phyloP scores from a whole-genome alignment of 2,113 vertebrate genomes.

The Tautogolabrus adspersus region DNA sequence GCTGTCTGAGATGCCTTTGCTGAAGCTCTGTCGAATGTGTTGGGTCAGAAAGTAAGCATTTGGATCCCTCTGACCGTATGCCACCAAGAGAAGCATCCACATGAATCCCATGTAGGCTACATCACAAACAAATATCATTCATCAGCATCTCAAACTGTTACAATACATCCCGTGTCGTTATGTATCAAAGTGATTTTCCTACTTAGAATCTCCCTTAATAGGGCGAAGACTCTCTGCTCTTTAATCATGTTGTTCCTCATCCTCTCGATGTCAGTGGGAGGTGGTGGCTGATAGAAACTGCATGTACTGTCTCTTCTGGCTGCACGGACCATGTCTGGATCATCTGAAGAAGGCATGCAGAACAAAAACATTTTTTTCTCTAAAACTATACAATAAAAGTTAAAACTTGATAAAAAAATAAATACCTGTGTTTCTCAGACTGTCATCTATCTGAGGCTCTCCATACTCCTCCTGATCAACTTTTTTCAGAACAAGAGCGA shows the following conservation, averaged over 20 bases:
- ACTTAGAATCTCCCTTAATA: conserved; percentile 93
- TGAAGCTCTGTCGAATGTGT: conserved; percentile 92
- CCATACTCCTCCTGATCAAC: conserved; percentile 91
- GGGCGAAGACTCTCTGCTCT: conserved; percentile 91
- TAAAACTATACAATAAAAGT: not conserved
- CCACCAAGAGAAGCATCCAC: conserved; percentile 94
- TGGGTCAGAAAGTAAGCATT: conserved; percentile 91
- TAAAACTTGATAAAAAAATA: not conserved
- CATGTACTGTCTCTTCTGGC: conserved; percentile 87
- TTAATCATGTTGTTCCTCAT: conserved; percentile 88
- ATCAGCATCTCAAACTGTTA: conserved; percentile 1
- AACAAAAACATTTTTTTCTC: not conserved
- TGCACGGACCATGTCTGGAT: conserved; percentile 78
- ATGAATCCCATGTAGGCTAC: conserved; percentile 92
- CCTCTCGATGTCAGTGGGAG: conserved; percentile 86
- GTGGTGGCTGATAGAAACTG: conserved; percentile 89
- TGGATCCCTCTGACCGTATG: conserved; percentile 93
- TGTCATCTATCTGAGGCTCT: conserved; percentile 71
- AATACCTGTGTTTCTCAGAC: conserved; percentile 70
- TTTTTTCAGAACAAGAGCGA: conserved; percentile 92
- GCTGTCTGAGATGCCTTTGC: conserved; percentile 81
- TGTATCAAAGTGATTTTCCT: conserved; percentile 42
- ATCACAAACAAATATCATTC: conserved; percentile 54
- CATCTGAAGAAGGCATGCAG: conserved; percentile 75
- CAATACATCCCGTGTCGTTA: not conserved